These are phyloP conservation scores for Phallusia fumigata DNA, from an alignment of 23 tunicate genomes.

Conservation along the genomic window DNA sequence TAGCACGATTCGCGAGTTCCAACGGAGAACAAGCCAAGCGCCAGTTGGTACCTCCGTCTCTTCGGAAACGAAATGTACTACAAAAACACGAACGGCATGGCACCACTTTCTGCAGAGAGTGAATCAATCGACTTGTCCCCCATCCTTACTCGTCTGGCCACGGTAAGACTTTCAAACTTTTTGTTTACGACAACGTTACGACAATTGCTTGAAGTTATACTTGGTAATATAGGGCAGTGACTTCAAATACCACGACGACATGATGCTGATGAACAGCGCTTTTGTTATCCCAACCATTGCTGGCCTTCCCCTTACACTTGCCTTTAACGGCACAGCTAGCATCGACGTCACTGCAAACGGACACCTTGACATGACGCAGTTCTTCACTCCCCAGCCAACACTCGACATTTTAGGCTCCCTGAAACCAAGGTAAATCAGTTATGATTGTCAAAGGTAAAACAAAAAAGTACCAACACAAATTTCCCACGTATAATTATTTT, in stretches of 20 bases:
- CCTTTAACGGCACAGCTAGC: slow-evolving; percentile 87
- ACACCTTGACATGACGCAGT: slow-evolving; percentile 40
- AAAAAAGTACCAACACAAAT: too few species aligned
- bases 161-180: slow-evolving; percentile 24
- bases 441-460: neutral
- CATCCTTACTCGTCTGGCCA: slow-evolving; percentile 28
- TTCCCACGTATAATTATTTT: too few species aligned
- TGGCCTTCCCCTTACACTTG: slow-evolving; percentile 81
- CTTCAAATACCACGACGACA: slow-evolving; percentile 81
- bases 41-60: slow-evolving; percentile 70
- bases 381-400: slow-evolving; percentile 28
- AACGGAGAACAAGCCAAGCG: slow-evolving; percentile 40
- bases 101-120: slow-evolving; percentile 6
- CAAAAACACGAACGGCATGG: slow-evolving; percentile 44
- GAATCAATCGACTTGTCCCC: slow-evolving; percentile 22
- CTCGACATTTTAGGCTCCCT: slow-evolving; percentile 28
- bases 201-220: neutral
- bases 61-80: slow-evolving; percentile 90
- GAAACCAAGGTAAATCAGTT: slow-evolving; percentile 41
- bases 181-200: neutral
- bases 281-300: slow-evolving; percentile 73
- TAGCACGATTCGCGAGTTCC: slow-evolving; percentile 19
- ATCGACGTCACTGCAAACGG: slow-evolving; percentile 73
- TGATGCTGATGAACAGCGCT: slow-evolving; percentile 65
- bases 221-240: slow-evolving; percentile 35